Evolutionary conservation across 2,888 invertebrate genomes (phyloP).

Genomic region (Zygogramma bicolorata): DNA sequence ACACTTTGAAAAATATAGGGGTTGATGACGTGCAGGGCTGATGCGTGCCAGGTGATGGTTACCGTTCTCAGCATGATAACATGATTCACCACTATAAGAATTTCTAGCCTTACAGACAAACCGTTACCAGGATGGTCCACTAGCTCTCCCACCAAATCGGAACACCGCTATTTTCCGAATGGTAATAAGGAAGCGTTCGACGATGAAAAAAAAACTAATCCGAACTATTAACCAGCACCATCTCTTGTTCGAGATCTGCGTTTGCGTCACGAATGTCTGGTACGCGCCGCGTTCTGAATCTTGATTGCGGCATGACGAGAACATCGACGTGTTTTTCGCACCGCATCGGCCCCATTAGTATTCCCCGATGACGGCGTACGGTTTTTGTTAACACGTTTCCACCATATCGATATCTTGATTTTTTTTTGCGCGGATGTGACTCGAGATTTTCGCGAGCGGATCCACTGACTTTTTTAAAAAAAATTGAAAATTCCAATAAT

Average conservation of each 20-base stretch:
- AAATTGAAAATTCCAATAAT: no score
- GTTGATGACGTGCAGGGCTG: no score
- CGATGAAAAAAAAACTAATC: conserved; percentile 10
- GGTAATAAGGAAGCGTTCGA: neutral
- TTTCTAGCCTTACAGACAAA: no score
- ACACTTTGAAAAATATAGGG: no score
- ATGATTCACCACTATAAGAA: no score
- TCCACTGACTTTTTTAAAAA: no score
- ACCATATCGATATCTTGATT: conserved; percentile 9
- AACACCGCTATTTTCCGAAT: neutral
- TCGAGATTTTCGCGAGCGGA: neutral
- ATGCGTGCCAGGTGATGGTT: no score
- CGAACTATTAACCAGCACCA: conserved; percentile 33
- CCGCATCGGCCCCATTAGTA: conserved; percentile 42
- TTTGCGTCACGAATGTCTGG: conserved; percentile 40
- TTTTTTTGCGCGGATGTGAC: neutral
- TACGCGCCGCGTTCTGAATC: conserved; percentile 40
- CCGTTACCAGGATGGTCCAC: neutral
- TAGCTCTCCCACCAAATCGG: neutral
- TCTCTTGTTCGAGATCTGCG: conserved; percentile 34
- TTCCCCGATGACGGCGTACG: conserved; percentile 30
- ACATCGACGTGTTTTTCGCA: conserved; percentile 42
- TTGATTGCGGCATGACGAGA: conserved; percentile 40
- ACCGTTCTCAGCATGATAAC: no score
- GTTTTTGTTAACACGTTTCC: conserved; percentile 24